Percentiles rank a stretch among this genome's conserved stretches.
Conservation (phyloP, 2,888 invertebrate genomes). For the Teleogryllus oceanicus region DNA sequence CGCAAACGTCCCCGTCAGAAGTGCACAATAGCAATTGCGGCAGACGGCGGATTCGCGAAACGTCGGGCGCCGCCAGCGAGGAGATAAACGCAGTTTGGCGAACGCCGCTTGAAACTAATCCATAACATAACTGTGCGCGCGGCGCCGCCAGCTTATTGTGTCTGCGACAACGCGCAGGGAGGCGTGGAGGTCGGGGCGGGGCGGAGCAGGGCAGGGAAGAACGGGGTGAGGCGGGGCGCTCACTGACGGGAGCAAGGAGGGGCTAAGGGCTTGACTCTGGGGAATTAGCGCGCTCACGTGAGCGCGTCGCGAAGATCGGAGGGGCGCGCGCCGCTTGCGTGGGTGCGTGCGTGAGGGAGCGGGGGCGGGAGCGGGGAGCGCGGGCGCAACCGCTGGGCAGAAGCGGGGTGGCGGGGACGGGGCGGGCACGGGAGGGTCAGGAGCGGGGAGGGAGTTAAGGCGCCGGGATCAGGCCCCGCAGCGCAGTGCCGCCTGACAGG, state of each 20-base stretch:
- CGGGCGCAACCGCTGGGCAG: not conserved
- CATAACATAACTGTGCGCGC: not conserved
- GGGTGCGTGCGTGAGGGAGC: not conserved
- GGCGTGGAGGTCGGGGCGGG: not conserved
- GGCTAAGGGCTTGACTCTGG: not conserved
- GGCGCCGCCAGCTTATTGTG: not conserved
- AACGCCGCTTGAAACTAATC: not conserved
- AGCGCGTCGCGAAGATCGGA: not conserved
- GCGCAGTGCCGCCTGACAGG: conserved; percentile 4
- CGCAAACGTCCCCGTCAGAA: not conserved
- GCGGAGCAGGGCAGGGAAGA: not conserved
- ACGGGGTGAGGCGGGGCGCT: not conserved
- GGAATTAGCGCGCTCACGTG: not conserved
- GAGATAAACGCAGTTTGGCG: conserved; percentile 1
- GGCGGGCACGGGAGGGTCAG: not conserved
- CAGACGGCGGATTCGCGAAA: not conserved
- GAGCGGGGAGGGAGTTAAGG: not conserved
- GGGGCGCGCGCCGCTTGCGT: not conserved
- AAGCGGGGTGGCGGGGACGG: not conserved
- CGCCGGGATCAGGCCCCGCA: not conserved
- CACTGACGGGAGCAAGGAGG: not conserved
- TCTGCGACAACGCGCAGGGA: not conserved
- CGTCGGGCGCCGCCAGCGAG: not conserved
- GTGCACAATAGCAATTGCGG: not conserved
- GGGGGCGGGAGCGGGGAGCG: not conserved